Evolutionary conservation across 1,140 invertebrate species (phyloP).

Genomic region (Maniola jurtina): DNA sequence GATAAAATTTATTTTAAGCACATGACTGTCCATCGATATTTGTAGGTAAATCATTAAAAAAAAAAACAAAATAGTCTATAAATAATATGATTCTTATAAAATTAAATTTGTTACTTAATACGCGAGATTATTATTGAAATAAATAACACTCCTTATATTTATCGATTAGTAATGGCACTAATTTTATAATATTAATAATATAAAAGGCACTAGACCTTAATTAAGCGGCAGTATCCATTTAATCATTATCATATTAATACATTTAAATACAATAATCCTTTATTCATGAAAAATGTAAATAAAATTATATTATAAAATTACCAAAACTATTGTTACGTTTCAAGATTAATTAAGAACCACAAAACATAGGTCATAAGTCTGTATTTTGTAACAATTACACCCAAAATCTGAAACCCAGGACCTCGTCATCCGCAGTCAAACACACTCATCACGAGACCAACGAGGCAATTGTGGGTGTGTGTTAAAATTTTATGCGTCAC

Average conservation of each 20-base stretch:
- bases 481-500: too few relatives aligned
- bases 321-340: too few relatives aligned
- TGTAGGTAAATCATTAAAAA: slow-evolving; percentile 1
- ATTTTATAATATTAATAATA: slow-evolving; percentile 32
- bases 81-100: slow-evolving; percentile 20
- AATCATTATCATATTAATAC: slow-evolving; percentile 8
- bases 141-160: slow-evolving; percentile 42
- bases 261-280: slow-evolving; percentile 6
- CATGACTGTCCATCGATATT: slow-evolving; percentile 14
- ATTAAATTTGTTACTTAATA: slow-evolving; percentile 26
- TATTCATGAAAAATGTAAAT: neutral
- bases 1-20: slow-evolving; percentile 11
- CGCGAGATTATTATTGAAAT: slow-evolving; percentile 51
- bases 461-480: too few relatives aligned
- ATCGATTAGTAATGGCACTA: slow-evolving; percentile 71
- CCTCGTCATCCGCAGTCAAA: too few relatives aligned
- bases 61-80: slow-evolving; percentile 5
- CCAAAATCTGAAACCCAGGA: too few relatives aligned
- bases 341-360: too few relatives aligned
- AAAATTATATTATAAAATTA: neutral
- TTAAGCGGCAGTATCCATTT: slow-evolving; percentile 26
- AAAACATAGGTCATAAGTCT: too few relatives aligned
- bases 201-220: slow-evolving; percentile 45
- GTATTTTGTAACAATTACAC: too few relatives aligned
- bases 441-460: too few relatives aligned